Percentiles rank a stretch among this genome's conserved stretches.
Evolutionary conservation across 2,888 invertebrate species (phyloP).

Genomic region (Ectemnius lituratus): DNA sequence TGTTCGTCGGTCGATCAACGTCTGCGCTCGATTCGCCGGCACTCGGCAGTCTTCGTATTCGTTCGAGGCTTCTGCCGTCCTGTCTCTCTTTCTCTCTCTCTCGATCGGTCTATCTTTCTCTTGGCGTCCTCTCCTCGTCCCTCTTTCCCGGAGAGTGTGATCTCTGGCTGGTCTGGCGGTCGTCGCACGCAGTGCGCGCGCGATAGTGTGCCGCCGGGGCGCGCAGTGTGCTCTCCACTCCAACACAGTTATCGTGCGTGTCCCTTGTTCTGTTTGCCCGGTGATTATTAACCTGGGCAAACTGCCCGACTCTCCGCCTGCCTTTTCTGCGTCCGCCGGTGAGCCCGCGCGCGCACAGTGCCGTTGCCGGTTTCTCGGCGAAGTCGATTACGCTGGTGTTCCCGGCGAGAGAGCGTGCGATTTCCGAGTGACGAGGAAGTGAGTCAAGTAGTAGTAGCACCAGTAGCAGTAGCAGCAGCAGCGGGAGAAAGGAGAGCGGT

Average conservation of each 20-base stretch:
- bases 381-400: not conserved
- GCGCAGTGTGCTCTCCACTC: slow-evolving; percentile 11
- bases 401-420: slow-evolving; percentile 1
- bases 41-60: slow-evolving; percentile 59
- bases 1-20: slow-evolving; percentile 64
- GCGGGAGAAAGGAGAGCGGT: not conserved
- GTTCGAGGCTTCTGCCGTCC: slow-evolving; percentile 46
- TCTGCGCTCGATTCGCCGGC: slow-evolving; percentile 50
- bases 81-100: not conserved
- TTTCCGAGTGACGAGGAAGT: not conserved
- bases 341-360: too few relatives aligned
- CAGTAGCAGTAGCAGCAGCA: slow-evolving; percentile 23
- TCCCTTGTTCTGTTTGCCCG: slow-evolving; percentile 2
- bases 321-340: too few relatives aligned
- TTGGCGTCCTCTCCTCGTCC: slow-evolving; percentile 43
- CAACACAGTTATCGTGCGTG: slow-evolving; percentile 20
- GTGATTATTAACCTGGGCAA: not conserved
- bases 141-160: slow-evolving; percentile 37
- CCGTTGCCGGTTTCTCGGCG: too few relatives aligned
- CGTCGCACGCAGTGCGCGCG: slow-evolving; percentile 29
- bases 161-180: slow-evolving; percentile 25
- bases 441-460: slow-evolving; percentile 6
- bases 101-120: slow-evolving; percentile 32
- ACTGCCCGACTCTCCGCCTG: too few relatives aligned
- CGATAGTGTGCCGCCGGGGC: slow-evolving; percentile 4